phyloP scores from a whole-genome alignment of 2,113 vertebrate genomes.

The Atlantisia rogersi region DNA sequence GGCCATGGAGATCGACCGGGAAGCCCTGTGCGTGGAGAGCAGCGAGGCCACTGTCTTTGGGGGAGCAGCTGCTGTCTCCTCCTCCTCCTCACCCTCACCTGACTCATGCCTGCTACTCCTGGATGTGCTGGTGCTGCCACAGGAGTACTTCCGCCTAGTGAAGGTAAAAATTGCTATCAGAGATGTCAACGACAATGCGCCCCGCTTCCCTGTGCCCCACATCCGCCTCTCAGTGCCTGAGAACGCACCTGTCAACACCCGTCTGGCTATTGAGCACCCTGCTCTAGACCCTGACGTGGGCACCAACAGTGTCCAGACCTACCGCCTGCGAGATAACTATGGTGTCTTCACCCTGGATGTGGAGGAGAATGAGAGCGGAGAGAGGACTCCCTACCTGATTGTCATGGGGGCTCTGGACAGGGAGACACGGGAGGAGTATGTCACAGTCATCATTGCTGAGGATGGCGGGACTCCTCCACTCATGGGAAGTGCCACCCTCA shows the following conservation, averaged over 20 bases:
- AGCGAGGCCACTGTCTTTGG: slow-evolving; percentile 34
- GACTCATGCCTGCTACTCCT: slow-evolving; percentile 86
- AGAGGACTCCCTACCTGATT: slow-evolving; percentile 93
- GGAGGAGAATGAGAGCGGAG: slow-evolving; percentile 93
- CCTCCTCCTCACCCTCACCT: slow-evolving; percentile 36
- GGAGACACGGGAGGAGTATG: slow-evolving; percentile 86
- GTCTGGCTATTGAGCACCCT: slow-evolving; percentile 91
- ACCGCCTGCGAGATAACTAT: slow-evolving; percentile 90
- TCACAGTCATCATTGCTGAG: slow-evolving; percentile 92
- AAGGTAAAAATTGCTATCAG: slow-evolving; percentile 92
- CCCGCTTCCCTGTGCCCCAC: slow-evolving; percentile 86
- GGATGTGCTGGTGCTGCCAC: slow-evolving; percentile 92
- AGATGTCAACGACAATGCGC: slow-evolving; percentile 93
- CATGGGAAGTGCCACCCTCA: slow-evolving; percentile 89
- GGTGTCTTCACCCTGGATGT: slow-evolving; percentile 93
- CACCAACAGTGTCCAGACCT: slow-evolving; percentile 88
- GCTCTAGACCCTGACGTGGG: slow-evolving; percentile 91
- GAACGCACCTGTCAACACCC: slow-evolving; percentile 88
- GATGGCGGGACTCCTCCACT: slow-evolving; percentile 91
- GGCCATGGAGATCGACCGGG: slow-evolving; percentile 87
- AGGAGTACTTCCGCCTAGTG: slow-evolving; percentile 93
- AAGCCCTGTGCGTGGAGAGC: slow-evolving; percentile 82
- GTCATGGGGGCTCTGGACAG: slow-evolving; percentile 90
- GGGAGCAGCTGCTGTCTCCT: neutral
- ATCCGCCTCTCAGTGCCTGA: slow-evolving; percentile 89